Conservation (phyloP, 1,140 invertebrate species). For the Cotesia chilonis region DNA sequence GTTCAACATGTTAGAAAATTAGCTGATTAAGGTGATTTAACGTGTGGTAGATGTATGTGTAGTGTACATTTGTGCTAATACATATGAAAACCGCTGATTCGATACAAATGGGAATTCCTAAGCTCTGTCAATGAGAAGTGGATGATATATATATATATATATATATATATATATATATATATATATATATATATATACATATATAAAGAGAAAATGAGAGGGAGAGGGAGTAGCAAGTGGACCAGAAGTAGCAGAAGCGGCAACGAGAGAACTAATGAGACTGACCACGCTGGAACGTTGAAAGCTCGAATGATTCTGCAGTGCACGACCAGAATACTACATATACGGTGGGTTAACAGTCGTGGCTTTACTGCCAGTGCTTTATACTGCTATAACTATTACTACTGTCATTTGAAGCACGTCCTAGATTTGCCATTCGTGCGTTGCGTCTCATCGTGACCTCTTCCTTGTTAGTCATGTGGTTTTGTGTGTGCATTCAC, state of each 20-base stretch:
- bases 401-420: slow-evolving; percentile 21
- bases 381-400: slow-evolving; percentile 7
- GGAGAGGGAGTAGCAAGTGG: background rate
- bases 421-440: background rate
- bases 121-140: too few relatives aligned
- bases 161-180: too few relatives aligned
- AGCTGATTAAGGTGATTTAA: too few relatives aligned
- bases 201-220: slow-evolving; percentile 1
- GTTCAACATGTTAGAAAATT: too few relatives aligned
- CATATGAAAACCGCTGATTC: too few relatives aligned
- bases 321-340: background rate
- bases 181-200: background rate
- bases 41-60: too few relatives aligned
- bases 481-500: slow-evolving; percentile 23
- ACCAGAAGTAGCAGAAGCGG: background rate
- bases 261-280: slow-evolving; percentile 9
- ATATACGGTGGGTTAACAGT: slow-evolving; percentile 12
- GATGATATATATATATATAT: too few relatives aligned
- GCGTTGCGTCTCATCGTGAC: slow-evolving; percentile 15
- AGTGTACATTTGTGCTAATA: too few relatives aligned
- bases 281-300: slow-evolving; percentile 15
- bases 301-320: slow-evolving; percentile 16
- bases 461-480: slow-evolving; percentile 10
- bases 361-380: slow-evolving; percentile 1
- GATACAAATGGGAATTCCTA: too few relatives aligned